Conservation (phyloP, 2,888 invertebrate species). For the Taenaris catops region DNA sequence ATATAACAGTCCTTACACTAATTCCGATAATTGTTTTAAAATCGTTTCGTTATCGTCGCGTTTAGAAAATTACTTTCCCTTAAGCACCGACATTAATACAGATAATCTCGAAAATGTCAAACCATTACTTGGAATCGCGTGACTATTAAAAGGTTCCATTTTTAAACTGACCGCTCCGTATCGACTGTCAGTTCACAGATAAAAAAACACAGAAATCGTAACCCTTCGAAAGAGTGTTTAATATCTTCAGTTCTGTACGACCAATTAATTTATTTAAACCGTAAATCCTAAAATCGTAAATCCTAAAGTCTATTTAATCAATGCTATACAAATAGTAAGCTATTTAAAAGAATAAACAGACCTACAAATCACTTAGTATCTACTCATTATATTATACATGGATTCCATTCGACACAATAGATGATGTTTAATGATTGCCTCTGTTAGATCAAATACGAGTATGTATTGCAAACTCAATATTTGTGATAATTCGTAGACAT, state of each 20-base stretch:
- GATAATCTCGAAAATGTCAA: constrained; percentile 65
- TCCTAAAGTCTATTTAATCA: constrained; percentile 4
- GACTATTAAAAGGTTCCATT: constrained; percentile 67
- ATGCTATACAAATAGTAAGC: background rate
- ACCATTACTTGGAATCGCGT: constrained; percentile 58
- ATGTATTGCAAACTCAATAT: no score
- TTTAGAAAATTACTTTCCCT: no score
- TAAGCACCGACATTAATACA: constrained; percentile 53
- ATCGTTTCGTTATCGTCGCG: no score
- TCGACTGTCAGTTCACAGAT: constrained; percentile 50
- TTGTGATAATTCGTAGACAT: no score
- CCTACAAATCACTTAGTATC: no score
- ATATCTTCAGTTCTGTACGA: constrained; percentile 5
- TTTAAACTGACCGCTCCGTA: constrained; percentile 53
- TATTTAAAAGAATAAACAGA: constrained; percentile 1
- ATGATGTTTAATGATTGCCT: no score
- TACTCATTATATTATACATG: no score
- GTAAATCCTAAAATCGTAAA: no score
- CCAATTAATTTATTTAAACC: constrained; percentile 12
- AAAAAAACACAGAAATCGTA: constrained; percentile 27
- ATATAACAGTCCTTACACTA: no score
- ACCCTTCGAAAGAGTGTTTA: constrained; percentile 12
- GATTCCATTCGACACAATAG: no score
- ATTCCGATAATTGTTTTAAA: no score
- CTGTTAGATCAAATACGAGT: no score